These are phyloP conservation scores for Phasia obesa DNA, from an alignment of 2,888 invertebrate genomes.

Conservation along the genomic window DNA sequence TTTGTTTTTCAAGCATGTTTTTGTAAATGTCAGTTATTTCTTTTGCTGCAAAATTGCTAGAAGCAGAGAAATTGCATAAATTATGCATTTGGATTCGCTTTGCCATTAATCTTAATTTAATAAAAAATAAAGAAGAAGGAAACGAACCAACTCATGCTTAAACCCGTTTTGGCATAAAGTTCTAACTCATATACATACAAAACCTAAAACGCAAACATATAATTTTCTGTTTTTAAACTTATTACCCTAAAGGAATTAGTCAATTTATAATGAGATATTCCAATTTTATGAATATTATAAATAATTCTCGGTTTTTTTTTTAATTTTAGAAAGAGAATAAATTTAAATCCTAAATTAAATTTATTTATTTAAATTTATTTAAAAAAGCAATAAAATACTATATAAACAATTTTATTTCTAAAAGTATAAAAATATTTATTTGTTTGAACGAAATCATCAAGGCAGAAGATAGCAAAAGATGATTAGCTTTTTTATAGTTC, in stretches of 20 bases:
- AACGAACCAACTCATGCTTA: constrained; percentile 53
- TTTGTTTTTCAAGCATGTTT: constrained; percentile 9
- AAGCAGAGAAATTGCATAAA: constrained; percentile 59
- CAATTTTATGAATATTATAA: no score
- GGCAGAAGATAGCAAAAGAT: no score
- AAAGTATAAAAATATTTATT: no score
- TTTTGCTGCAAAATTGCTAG: constrained; percentile 51
- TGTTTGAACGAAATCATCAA: no score
- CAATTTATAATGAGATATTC: background rate
- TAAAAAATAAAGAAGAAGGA: constrained; percentile 61
- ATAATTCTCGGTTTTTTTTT: no score
- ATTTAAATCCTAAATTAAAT: no score
- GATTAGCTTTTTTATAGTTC: no score
- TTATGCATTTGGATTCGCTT: constrained; percentile 64
- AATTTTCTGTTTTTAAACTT: background rate
- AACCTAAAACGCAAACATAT: background rate
- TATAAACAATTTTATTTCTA: no score
- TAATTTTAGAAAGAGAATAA: no score
- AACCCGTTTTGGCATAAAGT: constrained; percentile 33
- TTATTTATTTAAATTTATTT: no score
- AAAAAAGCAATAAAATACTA: no score
- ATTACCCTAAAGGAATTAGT: background rate
- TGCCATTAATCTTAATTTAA: constrained; percentile 71
- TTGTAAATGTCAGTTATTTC: constrained; percentile 52
- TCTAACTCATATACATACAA: background rate